phyloP scores from a whole-genome alignment of 2,797 vertebrate genomes.

The Salmo trutta region DNA sequence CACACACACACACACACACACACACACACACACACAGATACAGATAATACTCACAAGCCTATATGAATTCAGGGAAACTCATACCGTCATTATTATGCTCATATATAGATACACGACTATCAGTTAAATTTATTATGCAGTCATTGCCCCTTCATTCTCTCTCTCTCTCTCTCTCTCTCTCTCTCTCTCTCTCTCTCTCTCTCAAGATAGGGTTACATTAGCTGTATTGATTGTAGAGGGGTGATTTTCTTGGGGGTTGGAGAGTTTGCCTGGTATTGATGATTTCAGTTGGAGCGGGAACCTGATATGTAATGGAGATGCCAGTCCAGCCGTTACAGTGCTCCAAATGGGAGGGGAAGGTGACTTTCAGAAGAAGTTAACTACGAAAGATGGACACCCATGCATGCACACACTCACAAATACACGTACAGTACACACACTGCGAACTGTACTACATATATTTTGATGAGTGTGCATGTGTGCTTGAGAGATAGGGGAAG shows the following conservation, averaged over 20 bases:
- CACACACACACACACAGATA: neutral
- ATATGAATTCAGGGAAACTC: neutral
- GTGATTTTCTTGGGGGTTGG: constrained; percentile 16
- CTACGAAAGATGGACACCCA: constrained; percentile 21
- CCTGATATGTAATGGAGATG: constrained; percentile 62
- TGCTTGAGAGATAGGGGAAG: neutral
- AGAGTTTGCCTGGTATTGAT: constrained; percentile 44
- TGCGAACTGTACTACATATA: neutral
- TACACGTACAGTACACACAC: constrained; percentile 19
- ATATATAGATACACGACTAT: neutral
- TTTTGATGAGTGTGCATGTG: neutral
- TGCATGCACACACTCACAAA: constrained; percentile 10
- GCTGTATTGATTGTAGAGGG: constrained; percentile 37
- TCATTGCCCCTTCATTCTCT: neutral
- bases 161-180: constrained; percentile 3
- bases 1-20: no score
- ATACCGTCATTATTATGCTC: neutral
- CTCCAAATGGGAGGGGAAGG: constrained; percentile 52
- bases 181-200: constrained; percentile 11
- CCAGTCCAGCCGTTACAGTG: constrained; percentile 37
- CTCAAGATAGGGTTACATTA: neutral
- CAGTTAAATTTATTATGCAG: no score
- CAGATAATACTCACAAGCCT: neutral
- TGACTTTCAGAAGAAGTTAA: constrained; percentile 68
- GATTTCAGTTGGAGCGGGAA: constrained; percentile 65